phyloP scores from a whole-genome alignment of 2,113 vertebrate species.

The Azemiops feae region DNA sequence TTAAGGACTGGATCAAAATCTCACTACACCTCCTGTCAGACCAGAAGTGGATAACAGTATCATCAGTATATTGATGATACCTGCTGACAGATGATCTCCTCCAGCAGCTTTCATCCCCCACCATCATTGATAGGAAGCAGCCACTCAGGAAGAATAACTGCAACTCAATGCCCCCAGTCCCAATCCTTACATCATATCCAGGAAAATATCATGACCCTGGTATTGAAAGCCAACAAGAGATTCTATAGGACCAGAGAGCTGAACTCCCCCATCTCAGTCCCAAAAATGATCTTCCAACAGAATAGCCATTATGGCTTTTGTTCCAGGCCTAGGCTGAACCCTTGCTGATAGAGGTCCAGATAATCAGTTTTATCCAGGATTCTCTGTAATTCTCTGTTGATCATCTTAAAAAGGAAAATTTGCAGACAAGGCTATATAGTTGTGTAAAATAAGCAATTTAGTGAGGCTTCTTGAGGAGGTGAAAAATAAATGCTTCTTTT shows the following conservation, averaged over 20 bases:
- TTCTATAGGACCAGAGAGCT: not conserved
- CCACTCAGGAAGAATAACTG: not conserved
- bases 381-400: not conserved
- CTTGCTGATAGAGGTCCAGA: not conserved
- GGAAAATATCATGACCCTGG: not conserved
- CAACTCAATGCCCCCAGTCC: not conserved
- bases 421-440: not conserved
- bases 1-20: not conserved
- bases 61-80: not conserved
- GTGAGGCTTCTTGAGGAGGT: not conserved
- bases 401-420: not conserved
- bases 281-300: not conserved
- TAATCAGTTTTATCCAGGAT: not conserved
- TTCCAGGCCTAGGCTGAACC: not conserved
- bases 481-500: not conserved
- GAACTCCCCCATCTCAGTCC: not conserved
- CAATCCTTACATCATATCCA: not conserved
- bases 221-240: not conserved
- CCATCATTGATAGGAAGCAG: not conserved
- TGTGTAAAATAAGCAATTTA: not conserved
- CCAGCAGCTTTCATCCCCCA: not conserved
- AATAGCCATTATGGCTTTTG: not conserved
- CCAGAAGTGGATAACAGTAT: not conserved
- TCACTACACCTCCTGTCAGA: not conserved
- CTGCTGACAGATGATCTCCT: not conserved